Conservation (phyloP, 2,888 invertebrate species). For the Yponomeuta malinellus region DNA sequence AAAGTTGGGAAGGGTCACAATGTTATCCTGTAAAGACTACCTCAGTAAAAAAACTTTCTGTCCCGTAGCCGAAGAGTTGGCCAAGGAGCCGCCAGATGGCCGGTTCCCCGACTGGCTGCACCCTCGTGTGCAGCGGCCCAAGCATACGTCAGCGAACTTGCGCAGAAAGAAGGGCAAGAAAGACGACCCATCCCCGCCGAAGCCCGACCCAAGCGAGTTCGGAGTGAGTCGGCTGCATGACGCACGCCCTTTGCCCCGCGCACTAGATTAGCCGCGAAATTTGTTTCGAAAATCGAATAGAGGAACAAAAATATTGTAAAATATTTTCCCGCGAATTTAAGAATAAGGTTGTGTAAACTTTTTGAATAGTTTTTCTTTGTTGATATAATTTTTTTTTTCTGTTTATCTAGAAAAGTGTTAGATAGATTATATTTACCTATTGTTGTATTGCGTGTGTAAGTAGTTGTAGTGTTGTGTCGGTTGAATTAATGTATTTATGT, state of each 20-base stretch:
- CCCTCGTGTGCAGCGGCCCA: slow-evolving; percentile 60
- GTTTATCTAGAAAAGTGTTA: too few relatives aligned
- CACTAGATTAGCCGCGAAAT: not conserved
- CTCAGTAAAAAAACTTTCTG: slow-evolving; percentile 11
- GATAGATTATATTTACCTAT: too few relatives aligned
- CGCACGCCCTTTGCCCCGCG: not conserved
- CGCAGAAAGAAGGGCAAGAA: slow-evolving; percentile 39
- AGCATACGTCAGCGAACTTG: slow-evolving; percentile 49
- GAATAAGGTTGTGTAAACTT: too few relatives aligned
- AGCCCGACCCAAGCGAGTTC: slow-evolving; percentile 19
- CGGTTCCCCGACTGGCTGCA: slow-evolving; percentile 66
- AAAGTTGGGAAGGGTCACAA: too few relatives aligned
- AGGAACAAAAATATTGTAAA: not conserved
- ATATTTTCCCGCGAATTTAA: too few relatives aligned
- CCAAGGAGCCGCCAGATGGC: slow-evolving; percentile 59
- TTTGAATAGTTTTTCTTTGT: too few relatives aligned
- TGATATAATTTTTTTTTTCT: too few relatives aligned
- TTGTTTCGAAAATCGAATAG: not conserved
- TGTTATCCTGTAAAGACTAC: too few relatives aligned
- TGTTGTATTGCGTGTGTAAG: too few relatives aligned
- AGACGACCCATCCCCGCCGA: slow-evolving; percentile 24
- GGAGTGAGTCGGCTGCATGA: not conserved
- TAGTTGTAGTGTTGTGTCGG: too few relatives aligned
- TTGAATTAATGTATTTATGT: too few relatives aligned
- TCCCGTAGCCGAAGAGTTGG: slow-evolving; percentile 63